These are phyloP conservation scores for Tachysurus fulvidraco DNA, from an alignment of 2,113 vertebrate genomes.

Conservation along the genomic window DNA sequence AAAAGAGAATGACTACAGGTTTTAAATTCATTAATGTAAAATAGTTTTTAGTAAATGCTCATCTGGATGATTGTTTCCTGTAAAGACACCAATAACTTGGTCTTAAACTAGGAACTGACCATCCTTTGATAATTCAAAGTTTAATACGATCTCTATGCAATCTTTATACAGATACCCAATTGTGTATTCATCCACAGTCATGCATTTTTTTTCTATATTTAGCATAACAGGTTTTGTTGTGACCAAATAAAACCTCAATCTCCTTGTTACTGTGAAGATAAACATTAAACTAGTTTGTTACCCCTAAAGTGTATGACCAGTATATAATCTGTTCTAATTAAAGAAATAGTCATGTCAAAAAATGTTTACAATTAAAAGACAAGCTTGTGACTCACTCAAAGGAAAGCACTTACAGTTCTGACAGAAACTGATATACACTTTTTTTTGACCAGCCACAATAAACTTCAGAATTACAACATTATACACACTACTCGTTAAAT, in stretches of 20 bases:
- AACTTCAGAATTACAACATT: neutral
- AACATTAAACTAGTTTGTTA: constrained; percentile 19
- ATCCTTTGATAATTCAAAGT: neutral
- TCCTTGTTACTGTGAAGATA: neutral
- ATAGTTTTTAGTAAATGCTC: neutral
- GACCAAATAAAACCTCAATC: neutral
- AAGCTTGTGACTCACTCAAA: neutral
- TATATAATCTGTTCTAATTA: neutral
- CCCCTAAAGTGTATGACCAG: neutral
- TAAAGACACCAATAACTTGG: neutral
- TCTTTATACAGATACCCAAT: neutral
- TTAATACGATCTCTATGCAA: neutral
- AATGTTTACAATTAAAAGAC: constrained; percentile 11
- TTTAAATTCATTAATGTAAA: neutral
- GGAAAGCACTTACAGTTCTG: neutral
- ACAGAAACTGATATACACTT: neutral
- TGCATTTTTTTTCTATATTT: neutral
- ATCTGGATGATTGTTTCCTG: neutral
- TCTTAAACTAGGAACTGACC: neutral
- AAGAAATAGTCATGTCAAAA: neutral
- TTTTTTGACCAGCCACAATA: neutral
- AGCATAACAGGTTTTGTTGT: neutral
- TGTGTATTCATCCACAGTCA: neutral
- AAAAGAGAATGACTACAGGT: neutral
- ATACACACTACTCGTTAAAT: neutral